These are phyloP conservation scores for Tauraco erythrolophus DNA, from an alignment of 2,113 vertebrate genomes.

Conservation along the genomic window DNA sequence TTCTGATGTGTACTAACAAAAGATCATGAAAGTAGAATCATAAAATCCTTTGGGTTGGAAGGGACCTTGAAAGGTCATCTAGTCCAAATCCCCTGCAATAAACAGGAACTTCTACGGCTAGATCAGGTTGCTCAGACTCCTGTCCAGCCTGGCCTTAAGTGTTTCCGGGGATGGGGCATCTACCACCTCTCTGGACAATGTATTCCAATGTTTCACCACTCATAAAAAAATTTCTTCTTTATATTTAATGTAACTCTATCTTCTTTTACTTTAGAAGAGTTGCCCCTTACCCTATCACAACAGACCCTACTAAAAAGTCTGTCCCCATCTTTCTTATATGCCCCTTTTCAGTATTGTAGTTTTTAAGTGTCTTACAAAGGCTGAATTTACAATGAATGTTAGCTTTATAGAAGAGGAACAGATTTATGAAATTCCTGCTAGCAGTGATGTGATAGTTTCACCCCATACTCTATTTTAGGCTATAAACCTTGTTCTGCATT, in stretches of 20 bases:
- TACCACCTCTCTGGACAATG: neutral
- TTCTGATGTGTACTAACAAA: neutral
- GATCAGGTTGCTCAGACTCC: neutral
- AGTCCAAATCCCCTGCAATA: neutral
- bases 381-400: neutral
- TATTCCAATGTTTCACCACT: neutral
- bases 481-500: neutral
- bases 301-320: neutral
- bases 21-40: neutral
- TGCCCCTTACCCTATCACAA: neutral
- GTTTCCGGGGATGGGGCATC: too few species aligned
- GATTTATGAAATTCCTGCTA: neutral
- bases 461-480: neutral
- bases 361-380: neutral
- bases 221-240: neutral
- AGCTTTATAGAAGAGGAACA: neutral
- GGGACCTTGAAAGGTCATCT: neutral
- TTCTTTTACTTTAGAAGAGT: neutral
- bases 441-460: neutral
- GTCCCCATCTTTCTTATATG: neutral
- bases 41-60: neutral
- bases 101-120: neutral
- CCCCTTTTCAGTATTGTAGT: neutral
- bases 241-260: neutral
- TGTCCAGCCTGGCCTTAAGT: too few species aligned